Evolutionary conservation across 1,140 invertebrate genomes (phyloP), one percentile per base, ranked within the genome.

Genomic region (Bradynema listronoti): DNA sequence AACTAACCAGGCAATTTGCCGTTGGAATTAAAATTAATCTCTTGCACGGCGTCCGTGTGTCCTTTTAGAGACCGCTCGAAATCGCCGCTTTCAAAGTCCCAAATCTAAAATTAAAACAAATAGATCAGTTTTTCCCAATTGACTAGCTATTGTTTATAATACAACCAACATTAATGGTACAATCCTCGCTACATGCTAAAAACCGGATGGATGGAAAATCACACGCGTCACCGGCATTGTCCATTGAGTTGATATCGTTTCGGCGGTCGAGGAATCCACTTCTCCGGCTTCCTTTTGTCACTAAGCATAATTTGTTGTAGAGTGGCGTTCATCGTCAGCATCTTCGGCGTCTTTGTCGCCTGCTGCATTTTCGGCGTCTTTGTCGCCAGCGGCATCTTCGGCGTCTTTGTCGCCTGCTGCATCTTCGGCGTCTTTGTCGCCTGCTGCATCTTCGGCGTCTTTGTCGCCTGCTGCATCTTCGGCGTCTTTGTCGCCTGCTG

Each of bases 1-100:
- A n/a, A n/a, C n/a, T 80, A 80, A 89, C 88, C 90, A 68, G 95
- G 83, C 68, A 88, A 81, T 83, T 94, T 94, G 58, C 91, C 91
- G 72, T 86, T 86, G 56, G 85, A 82, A 82, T 97, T 92, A 81
- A 98, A 97, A 33, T 90, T 87, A 68, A 98, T 87, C 80, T 99
- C 94, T 81, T 98, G 93, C 49, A 99, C 91, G 71, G 90, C 90
- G 81, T 97, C 91, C 65, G 92, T 96, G 81, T 99, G 94, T 25
- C 93, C 94, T 81, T 97, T 97, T 2, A 99, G 82, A 57, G 91
- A 94, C 79, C 89, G 86, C 82, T 98, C 94, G 80, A 90, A 97
- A 79, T 97, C 91, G 50, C 94, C 94, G 64, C 87, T 92, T 82
- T 98, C 94, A 80, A 92, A 97, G 81, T 99, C 94, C 93, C 93